A percentile compares a stretch with the other conserved stretches of the same genome.
These are phyloP conservation scores for Paracanthobrama guichenoti DNA, from an alignment of 2,113 vertebrate genomes.

Conservation along the genomic window DNA sequence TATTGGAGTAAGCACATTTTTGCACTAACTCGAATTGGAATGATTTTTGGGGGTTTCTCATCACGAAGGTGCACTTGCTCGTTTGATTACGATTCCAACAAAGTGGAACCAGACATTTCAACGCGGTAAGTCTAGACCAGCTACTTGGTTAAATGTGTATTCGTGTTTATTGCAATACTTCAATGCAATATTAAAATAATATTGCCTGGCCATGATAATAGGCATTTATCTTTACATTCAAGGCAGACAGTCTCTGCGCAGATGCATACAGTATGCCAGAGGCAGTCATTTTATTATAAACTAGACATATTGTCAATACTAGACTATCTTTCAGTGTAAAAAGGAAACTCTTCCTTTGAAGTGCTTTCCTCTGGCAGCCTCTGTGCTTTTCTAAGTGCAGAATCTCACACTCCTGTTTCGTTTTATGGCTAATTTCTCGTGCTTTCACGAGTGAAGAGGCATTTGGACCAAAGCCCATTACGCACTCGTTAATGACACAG, in stretches of 20 bases:
- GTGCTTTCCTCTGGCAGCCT: conserved; percentile 8
- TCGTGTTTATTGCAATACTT: conserved; percentile 10
- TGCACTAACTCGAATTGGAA: conserved; percentile 39
- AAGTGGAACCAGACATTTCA: conserved; percentile 66
- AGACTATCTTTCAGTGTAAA: not conserved
- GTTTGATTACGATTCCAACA: conserved; percentile 61
- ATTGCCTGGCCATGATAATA: not conserved
- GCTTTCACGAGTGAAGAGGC: conserved; percentile 46
- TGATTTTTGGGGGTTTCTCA: conserved; percentile 51
- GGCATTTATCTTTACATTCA: not conserved
- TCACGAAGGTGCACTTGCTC: conserved; percentile 49
- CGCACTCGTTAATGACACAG: conserved; percentile 61
- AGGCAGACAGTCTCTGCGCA: not conserved
- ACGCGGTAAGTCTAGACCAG: conserved; percentile 70
- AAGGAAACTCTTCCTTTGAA: conserved; percentile 13
- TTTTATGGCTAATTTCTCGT: conserved; percentile 53
- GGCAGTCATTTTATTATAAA: conserved; percentile 6
- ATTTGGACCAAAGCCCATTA: conserved; percentile 62
- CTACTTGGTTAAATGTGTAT: not conserved
- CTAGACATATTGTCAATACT: conserved; percentile 1
- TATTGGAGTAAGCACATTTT: conserved; percentile 56
- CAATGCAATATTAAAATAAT: not conserved
- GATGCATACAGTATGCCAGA: not conserved
- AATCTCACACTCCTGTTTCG: conserved; percentile 19
- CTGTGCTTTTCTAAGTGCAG: not conserved